Evolutionary conservation across 2,797 vertebrate species (phyloP).

Genomic region (Denticeps clupeoides): DNA sequence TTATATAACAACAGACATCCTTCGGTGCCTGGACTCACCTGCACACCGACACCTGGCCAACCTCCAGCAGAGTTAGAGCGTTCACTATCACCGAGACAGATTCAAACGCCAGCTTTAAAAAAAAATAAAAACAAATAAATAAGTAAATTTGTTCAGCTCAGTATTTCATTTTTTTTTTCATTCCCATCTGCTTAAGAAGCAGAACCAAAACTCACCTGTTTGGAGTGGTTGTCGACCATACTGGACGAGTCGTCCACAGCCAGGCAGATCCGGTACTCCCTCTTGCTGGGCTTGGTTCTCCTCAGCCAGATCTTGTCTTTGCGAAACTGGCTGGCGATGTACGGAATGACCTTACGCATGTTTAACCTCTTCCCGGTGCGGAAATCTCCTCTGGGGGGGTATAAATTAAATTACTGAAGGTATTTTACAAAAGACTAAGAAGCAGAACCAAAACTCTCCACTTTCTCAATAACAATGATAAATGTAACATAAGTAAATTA

Average conservation of each 20-base stretch:
- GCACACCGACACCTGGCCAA: constrained; percentile 88
- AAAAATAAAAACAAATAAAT: background rate
- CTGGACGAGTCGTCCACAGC: constrained; percentile 95
- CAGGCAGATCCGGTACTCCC: constrained; percentile 93
- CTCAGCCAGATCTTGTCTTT: constrained; percentile 98
- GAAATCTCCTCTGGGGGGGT: constrained; percentile 75
- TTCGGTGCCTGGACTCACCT: constrained; percentile 57
- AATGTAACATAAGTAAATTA: too few relatives aligned
- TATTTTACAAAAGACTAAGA: background rate
- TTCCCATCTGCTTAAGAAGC: background rate
- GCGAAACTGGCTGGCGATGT: constrained; percentile 94
- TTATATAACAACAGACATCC: background rate
- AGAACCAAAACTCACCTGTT: constrained; percentile 66
- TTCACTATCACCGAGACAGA: constrained; percentile 90
- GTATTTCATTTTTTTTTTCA: too few relatives aligned
- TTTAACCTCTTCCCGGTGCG: constrained; percentile 92
- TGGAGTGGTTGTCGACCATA: constrained; percentile 96
- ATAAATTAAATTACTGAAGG: background rate
- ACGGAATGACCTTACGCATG: constrained; percentile 97
- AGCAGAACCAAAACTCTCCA: too few relatives aligned
- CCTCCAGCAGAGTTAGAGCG: constrained; percentile 86
- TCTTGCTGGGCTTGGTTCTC: constrained; percentile 91
- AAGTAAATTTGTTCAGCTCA: background rate
- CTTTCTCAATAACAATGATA: too few relatives aligned
- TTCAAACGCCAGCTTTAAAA: constrained; percentile 87